phyloP scores from a whole-genome alignment of 2,113 vertebrate genomes.

The Alouatta palliata region DNA sequence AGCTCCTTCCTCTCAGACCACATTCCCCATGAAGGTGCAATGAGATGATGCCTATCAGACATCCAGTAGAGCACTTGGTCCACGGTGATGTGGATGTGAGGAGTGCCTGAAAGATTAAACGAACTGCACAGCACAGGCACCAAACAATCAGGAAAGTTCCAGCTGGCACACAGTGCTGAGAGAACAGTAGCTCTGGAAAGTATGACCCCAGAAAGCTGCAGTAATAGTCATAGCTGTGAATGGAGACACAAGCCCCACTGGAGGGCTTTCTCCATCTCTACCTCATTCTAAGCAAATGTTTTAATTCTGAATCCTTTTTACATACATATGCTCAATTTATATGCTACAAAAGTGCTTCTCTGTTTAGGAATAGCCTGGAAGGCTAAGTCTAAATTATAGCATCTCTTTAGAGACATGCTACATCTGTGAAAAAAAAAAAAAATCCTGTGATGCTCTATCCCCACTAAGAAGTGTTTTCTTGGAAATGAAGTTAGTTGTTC shows the following conservation, averaged over 20 bases:
- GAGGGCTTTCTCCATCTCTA: background rate
- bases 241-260: background rate
- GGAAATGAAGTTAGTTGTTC: background rate
- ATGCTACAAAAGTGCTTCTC: background rate
- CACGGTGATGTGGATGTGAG: accelerated
- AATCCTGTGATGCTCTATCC: background rate
- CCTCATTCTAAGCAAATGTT: background rate
- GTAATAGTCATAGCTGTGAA: background rate
- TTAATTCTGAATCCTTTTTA: background rate
- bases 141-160: background rate
- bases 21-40: background rate
- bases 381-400: background rate
- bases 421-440: background rate
- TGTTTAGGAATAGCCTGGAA: constrained; percentile 6
- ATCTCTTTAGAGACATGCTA: background rate
- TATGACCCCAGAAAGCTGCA: background rate
- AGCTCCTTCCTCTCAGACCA: background rate
- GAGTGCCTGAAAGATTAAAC: background rate
- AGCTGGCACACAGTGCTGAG: accelerated
- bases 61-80: background rate
- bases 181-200: background rate
- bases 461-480: background rate
- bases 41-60: background rate
- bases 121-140: background rate
- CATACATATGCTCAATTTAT: background rate